These are phyloP conservation scores for Grantiella picta DNA, from an alignment of 2,113 vertebrate species.

Conservation along the genomic window DNA sequence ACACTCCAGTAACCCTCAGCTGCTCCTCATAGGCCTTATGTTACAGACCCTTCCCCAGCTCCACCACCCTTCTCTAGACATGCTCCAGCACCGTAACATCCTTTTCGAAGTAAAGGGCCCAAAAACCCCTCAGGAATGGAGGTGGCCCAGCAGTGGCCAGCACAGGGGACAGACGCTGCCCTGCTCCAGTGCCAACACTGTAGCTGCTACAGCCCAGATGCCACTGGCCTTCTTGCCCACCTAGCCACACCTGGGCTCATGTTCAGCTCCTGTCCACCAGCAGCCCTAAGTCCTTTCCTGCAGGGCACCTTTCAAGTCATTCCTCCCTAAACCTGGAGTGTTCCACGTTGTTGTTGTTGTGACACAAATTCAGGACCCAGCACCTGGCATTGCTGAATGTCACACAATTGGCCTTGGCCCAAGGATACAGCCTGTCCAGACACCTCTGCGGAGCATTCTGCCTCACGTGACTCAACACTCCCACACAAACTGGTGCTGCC, in stretches of 20 bases:
- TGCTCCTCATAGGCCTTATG: not conserved
- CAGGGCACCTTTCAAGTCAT: not conserved
- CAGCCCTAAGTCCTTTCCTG: not conserved
- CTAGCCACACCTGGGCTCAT: not conserved
- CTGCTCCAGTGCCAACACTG: not conserved
- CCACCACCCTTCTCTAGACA: not conserved
- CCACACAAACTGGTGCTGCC: not conserved
- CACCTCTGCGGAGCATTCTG: not conserved
- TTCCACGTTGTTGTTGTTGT: too few species aligned
- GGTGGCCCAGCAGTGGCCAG: not conserved
- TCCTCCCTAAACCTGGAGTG: not conserved
- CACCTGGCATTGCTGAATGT: not conserved
- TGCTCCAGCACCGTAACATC: not conserved
- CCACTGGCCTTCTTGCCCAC: not conserved
- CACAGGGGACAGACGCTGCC: not conserved
- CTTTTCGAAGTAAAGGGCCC: not conserved
- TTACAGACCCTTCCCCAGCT: not conserved
- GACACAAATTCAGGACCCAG: fast-evolving
- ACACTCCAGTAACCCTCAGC: not conserved
- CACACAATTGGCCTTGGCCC: not conserved
- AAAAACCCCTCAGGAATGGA: not conserved
- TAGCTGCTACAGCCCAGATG: not conserved
- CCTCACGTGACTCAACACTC: not conserved
- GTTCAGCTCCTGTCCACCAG: not conserved
- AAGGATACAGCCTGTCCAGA: not conserved